Evolutionary conservation across 2,797 vertebrate species (phyloP), one percentile per base, ranked within the genome.

Genomic region (Pipistrellus nathusii): DNA sequence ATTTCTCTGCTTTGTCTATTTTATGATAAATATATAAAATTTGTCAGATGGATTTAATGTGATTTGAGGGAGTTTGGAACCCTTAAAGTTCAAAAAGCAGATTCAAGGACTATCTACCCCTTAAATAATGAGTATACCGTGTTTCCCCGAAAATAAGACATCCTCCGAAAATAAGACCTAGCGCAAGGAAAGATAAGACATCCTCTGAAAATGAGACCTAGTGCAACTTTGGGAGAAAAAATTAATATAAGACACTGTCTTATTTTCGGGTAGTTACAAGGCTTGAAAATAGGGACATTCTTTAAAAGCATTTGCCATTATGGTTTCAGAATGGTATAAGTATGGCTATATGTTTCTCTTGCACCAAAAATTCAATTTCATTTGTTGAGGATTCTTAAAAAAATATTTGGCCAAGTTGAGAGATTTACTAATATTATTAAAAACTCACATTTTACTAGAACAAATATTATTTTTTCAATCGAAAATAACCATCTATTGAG

Each of bases 371-470:
- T 62, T 96, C 64, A 94, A 97, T 85, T 84, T 96, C 92, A 91
- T 95, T 97, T 96, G 96, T 86, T 94, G 96, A 97, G 92, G 86
- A 90, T 92, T 95, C 44, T 11, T 21, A 93, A 93, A 4, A 4
- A 95, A 77, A 53, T 5, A 94, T 94, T 46, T 91, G 94, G 96
- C 88, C 94, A 57, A 38, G 93, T 68, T 30, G 1, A 93, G 89
- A 96, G 93, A 88, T 85, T 59, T 91, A 96, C 72, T 95, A 85
- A 95, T 51, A 88, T 27, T 96, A 17, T 97, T 96, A 96, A 97
- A 93, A 90, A 66, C 4, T 96, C 95, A 17, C 78, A 88, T 97
- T 97, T 97, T 95, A 92, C 83, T 94, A 96, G 57, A 88, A 94
- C 55, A 85, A 46, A 87, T 46, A 92, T 95, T 59, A 78, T 95